Conservation (phyloP, 2,888 invertebrate genomes). For the Shargacucullia verbasci region DNA sequence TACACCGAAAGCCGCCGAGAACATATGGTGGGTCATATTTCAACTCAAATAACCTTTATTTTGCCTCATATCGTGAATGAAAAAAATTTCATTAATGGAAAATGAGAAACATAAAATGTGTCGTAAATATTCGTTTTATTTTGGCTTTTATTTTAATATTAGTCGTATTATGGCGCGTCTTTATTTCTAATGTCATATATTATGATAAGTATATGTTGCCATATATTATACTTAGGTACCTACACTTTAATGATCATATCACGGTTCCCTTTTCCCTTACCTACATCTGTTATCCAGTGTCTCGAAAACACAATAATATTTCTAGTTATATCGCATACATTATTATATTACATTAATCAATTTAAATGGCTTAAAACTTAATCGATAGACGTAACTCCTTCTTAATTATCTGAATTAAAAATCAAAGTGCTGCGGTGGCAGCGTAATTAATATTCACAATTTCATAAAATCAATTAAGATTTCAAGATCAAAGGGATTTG, state of each 20-base stretch:
- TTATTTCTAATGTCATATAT: too few relatives aligned
- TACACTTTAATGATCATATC: too few relatives aligned
- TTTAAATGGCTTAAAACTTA: not conserved
- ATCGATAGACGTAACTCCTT: slow-evolving; percentile 8
- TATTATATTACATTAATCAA: too few relatives aligned
- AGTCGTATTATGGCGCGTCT: slow-evolving; percentile 19
- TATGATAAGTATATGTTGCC: not conserved
- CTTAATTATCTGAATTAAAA: slow-evolving; percentile 61
- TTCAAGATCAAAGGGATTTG: slow-evolving; percentile 67
- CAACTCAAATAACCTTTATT: slow-evolving; percentile 73
- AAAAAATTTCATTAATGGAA: slow-evolving; percentile 70
- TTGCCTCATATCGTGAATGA: slow-evolving; percentile 66
- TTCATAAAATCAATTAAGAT: slow-evolving; percentile 70
- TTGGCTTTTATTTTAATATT: slow-evolving; percentile 50
- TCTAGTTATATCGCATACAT: too few relatives aligned
- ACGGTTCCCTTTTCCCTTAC: too few relatives aligned
- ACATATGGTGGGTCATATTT: slow-evolving; percentile 75
- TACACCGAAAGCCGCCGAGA: slow-evolving; percentile 65
- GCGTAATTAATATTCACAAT: slow-evolving; percentile 61
- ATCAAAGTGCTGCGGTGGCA: slow-evolving; percentile 50
- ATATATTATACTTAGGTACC: too few relatives aligned
- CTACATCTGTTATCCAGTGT: too few relatives aligned
- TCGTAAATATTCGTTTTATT: slow-evolving; percentile 68
- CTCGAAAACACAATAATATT: too few relatives aligned
- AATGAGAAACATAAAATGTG: slow-evolving; percentile 67